phyloP scores from a whole-genome alignment of 1,140 invertebrate species.

The Parasteatoda tepidariorum region DNA sequence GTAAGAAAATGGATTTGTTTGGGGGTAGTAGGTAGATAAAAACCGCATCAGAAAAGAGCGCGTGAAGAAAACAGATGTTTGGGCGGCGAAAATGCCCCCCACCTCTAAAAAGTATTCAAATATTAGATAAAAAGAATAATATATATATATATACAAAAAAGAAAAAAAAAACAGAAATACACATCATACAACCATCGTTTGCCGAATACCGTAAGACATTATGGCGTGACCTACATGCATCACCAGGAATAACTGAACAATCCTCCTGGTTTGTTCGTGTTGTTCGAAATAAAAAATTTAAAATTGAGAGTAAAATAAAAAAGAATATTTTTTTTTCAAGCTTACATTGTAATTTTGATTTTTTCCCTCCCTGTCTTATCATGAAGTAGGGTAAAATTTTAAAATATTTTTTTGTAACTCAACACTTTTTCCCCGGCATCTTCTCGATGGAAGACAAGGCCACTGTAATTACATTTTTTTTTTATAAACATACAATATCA shows the following conservation, averaged over 20 bases:
- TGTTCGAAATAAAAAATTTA: background rate
- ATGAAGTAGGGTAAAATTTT: background rate
- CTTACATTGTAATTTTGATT: background rate
- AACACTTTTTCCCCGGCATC: too few relatives aligned
- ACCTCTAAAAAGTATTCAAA: constrained; percentile 49
- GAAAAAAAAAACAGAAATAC: background rate
- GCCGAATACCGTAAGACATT: constrained; percentile 25
- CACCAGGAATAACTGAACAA: background rate
- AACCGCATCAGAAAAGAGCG: background rate
- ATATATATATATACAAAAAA: constrained; percentile 1
- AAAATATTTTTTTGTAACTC: constrained; percentile 9
- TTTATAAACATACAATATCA: background rate
- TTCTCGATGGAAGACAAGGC: too few relatives aligned
- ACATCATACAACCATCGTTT: background rate
- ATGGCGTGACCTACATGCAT: constrained; percentile 48
- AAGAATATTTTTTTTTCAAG: background rate
- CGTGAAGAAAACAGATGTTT: constrained; percentile 45
- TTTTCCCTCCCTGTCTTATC: background rate
- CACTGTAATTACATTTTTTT: constrained; percentile 33
- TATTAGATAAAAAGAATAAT: too few relatives aligned
- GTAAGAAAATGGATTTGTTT: constrained; percentile 1
- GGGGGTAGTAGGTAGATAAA: background rate
- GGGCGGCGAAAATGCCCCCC: constrained; percentile 17
- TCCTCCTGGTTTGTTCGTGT: background rate
- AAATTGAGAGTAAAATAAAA: background rate